Evolutionary conservation across 2,113 vertebrate species (phyloP), one percentile per base, ranked within the genome.

Genomic region (Entelurus aequoreus): DNA sequence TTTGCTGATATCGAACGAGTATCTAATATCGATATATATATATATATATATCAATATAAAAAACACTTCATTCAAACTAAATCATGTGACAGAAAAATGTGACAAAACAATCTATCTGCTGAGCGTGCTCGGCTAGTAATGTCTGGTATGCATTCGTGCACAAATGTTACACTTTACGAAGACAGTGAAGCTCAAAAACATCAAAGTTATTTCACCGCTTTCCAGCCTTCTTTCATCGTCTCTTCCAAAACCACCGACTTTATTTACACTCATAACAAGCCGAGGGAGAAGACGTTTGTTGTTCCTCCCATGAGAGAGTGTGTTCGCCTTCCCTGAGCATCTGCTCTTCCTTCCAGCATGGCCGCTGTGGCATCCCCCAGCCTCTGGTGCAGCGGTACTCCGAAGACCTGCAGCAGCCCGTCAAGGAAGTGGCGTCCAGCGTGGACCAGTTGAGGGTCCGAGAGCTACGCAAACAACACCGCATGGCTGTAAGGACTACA

Each of bases 401-500:
- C 0, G 94, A 98, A 73, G 96, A 98, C 75, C 65, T 98, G 63
- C 92, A 90, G 21, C 94, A 94, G 77, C 88, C 93, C 0, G 90
- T 88, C 66, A 94, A 96, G 79, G 93, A 96, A 0, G 82, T 98
- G 46, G 94, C 93, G 21, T 76, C 90, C 71, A 88, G 83, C 74
- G 87, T 99, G 93, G 97, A 99, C 87, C 92, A 93, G 83, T 91
- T 98, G 66, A 86, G 97, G 28, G 94, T 98, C 72, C 96, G 91
- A 81, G 92, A 92, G 65, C 91, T 99, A 5, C 93, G 94, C 40
- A 98, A 95, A 83, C 94, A 96, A 76, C 97, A 99, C 81, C 94
- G 97, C 65, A 98, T 99, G 97, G 97, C 96, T 57, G 97, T 98
- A 87, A 95, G 94, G 81, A 42, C 6, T 40, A 15, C 37, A 48